Percentiles rank a stretch among this genome's conserved stretches.
Evolutionary conservation across 2,113 vertebrate genomes (phyloP).

Genomic region (Capricornis sumatraensis): DNA sequence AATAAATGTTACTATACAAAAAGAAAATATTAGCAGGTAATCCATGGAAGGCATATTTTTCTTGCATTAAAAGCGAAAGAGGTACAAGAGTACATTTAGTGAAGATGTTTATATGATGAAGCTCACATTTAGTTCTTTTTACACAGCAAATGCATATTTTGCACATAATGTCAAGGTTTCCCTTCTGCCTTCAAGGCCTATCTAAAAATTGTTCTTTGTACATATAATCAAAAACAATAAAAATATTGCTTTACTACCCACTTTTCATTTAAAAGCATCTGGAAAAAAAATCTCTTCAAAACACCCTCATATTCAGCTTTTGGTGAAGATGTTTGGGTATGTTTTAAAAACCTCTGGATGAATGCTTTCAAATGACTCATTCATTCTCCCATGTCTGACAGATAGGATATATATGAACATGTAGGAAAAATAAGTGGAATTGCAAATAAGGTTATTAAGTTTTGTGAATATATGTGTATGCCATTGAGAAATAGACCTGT

Average conservation of each 20-base stretch:
- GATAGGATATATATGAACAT: not conserved
- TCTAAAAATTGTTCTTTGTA: not conserved
- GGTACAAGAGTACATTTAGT: not conserved
- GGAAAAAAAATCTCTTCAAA: not conserved
- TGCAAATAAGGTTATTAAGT: not conserved
- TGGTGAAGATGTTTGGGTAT: not conserved
- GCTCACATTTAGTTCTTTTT: conserved; percentile 32
- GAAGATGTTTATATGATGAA: conserved; percentile 16
- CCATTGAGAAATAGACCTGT: not conserved
- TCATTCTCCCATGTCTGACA: not conserved
- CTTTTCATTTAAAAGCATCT: conserved; percentile 26
- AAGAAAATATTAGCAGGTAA: not conserved
- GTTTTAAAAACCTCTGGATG: not conserved
- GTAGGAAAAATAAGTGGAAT: not conserved
- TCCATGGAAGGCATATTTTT: not conserved
- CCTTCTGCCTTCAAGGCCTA: not conserved
- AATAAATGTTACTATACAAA: not conserved
- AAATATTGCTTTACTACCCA: not conserved
- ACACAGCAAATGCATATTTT: conserved; percentile 17
- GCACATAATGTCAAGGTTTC: conserved; percentile 34
- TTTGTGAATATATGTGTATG: not conserved
- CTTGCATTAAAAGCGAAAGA: not conserved
- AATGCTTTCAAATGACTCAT: conserved; percentile 10
- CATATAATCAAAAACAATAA: conserved; percentile 24
- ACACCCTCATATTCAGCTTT: not conserved